Base-by-base conservation (phyloP, 2,113 vertebrate genomes). In the Halichoerus grypus region DNA sequence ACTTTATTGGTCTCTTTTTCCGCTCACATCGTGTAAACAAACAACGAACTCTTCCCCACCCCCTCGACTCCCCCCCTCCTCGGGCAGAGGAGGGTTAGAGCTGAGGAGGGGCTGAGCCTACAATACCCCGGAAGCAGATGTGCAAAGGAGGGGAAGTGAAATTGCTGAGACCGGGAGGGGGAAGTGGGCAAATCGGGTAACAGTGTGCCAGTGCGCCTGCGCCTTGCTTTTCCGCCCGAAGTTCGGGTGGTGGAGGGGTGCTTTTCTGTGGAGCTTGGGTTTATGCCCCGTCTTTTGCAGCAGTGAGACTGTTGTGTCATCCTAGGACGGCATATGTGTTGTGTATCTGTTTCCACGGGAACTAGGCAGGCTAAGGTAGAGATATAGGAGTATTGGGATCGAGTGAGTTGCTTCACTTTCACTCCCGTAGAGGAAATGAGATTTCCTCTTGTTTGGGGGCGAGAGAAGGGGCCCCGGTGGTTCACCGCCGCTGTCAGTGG, bases 21-120 rank as follows among this genome's bases (percentile, higher is more conserved):
- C 98, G 97, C 97, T 98, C 98, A 98, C 97, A 98, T 98, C 98
- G 97, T 98, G 98, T 98, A 98, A 98, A 98, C 97, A 98, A 98
- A 98, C 97, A 98, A 97, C 92, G 94, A 97, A 96, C 97, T 97
- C 97, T 95, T 96, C 97, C 97, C 98, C 97, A 96, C 97, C 98
- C 98, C 97, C 92, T 97, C 18, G 67, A 5, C 97, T 96, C 92
- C 96, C 97, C 96, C 97, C 97, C 97, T 83, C 92, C 96, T 84
- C 83, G 5, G 76, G 87, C 15, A 90, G 95, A 95, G 88, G 97
- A 96, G 97, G 95, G 94, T 81, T 33, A 76, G 88, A 55, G 88
- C 90, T n/a, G 76, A 88, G 53, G 74, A 79, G 96, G 96, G 92
- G 98, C 97, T 33, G 76, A 82, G 91, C 94, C 88, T 74, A 31